Base-by-base conservation (phyloP, 2,797 vertebrate species). In the Argyrosomus regius region DNA sequence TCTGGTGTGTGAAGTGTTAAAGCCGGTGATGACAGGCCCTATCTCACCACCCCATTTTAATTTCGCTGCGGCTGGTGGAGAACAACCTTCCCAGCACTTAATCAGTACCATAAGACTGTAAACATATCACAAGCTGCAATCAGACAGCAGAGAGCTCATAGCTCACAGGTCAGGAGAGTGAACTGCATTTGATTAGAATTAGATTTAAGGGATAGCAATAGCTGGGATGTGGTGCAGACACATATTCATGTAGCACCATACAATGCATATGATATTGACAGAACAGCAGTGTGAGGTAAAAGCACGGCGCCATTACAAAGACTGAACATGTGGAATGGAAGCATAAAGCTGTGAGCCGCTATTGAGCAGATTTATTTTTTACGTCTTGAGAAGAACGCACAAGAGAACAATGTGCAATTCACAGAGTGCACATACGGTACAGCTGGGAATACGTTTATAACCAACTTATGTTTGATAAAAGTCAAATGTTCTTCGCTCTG, bases 11-110 rank as follows among this genome's bases (percentile, higher is more conserved):
- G 49, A 78, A 24, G 75, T 77, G 74, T 63, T 78, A 73, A 85
- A 85, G 72, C 83, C 49, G 77, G 72, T 46, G 77, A 77, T 77
- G 82, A 90, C 88, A 81, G 82, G 78, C 68, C 81, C 82, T 50
- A 78, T 84, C 87, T 88, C 85, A 89, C 82, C 79, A 86, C 74
- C 70, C 67, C 52, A 13, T 79, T 88, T 85, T 92, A 89, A 93
- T 92, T 90, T 88, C 87, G 79, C 84, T 28, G 74, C 17, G 72
- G 58, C 43, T 78, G 80, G 54, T 81, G 82, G 68, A 76, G 75
- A 87, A 76, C 82, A 85, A 83, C 84, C 67, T 81, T 75, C 66
- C 77, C 24, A 56, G 77, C 84, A 69, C 81, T 88, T 89, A 85
- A 87, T 91, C 89, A 91, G 70, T 62, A 58, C 64, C 3, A 3